Conservation (phyloP, 2,797 vertebrate species). For the Mus spretus region DNA sequence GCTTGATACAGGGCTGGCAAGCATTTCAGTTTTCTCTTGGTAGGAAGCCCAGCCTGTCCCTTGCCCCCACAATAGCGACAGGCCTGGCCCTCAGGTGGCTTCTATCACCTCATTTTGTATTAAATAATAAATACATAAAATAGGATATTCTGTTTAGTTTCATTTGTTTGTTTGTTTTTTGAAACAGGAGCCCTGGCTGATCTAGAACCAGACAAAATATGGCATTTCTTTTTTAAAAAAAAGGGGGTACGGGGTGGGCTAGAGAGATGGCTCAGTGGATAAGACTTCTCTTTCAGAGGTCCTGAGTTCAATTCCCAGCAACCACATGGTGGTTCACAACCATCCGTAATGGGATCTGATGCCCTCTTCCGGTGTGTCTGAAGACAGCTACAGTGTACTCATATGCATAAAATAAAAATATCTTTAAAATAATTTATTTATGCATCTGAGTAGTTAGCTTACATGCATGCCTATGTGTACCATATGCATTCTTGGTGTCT, state of each 20-base stretch:
- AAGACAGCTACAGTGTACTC: too few relatives aligned
- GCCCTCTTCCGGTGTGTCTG: background rate
- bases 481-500: background rate
- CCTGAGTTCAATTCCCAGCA: background rate
- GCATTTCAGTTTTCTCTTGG: background rate
- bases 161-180: background rate
- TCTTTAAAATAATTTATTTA: background rate
- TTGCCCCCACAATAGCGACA: background rate
- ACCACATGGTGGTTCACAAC: background rate
- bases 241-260: too few relatives aligned
- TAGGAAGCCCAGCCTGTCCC: background rate
- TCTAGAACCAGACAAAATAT: constrained; percentile 5
- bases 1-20: background rate
- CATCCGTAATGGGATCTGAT: background rate
- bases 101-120: background rate
- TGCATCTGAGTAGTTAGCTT: background rate
- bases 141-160: background rate
- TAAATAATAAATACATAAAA: background rate
- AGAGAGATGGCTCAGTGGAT: background rate
- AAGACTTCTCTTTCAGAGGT: background rate
- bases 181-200: background rate
- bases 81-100: background rate
- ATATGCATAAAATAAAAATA: too few relatives aligned
- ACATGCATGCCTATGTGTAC: background rate
- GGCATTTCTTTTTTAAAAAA: background rate